These are phyloP conservation scores for Scaeva pyrastri DNA, from an alignment of 2,888 invertebrate genomes.

Conservation along the genomic window DNA sequence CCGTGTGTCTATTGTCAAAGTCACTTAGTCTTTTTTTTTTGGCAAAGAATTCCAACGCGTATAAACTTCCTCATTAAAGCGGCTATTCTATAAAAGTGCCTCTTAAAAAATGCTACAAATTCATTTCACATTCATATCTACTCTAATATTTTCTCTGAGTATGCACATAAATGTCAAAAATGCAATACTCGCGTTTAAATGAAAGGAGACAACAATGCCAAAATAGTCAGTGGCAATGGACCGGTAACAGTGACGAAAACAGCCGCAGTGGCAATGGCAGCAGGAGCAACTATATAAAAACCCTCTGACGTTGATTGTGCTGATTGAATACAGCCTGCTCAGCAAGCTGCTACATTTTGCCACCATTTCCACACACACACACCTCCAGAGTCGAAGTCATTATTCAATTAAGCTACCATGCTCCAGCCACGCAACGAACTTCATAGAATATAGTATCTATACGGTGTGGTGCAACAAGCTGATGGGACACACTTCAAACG, in stretches of 20 bases:
- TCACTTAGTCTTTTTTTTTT: too few relatives aligned
- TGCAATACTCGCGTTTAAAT: constrained; percentile 48
- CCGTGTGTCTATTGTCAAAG: too few relatives aligned
- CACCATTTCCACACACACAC: constrained; percentile 64
- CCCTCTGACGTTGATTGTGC: constrained; percentile 68
- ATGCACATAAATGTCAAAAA: neutral
- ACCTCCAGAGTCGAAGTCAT: constrained; percentile 52
- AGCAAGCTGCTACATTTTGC: constrained; percentile 20
- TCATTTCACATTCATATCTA: too few relatives aligned
- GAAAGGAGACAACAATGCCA: constrained; percentile 60
- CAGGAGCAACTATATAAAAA: constrained; percentile 31
- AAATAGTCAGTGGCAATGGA: neutral
- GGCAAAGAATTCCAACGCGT: too few relatives aligned
- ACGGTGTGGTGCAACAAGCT: constrained; percentile 15
- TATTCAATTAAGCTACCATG: constrained; percentile 70
- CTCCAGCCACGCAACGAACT: constrained; percentile 49
- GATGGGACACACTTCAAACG: constrained; percentile 54
- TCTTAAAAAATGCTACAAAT: constrained; percentile 34
- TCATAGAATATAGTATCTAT: neutral
- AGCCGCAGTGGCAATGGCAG: constrained; percentile 27
- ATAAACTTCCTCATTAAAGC: too few relatives aligned
- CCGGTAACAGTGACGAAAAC: neutral
- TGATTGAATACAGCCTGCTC: constrained; percentile 68
- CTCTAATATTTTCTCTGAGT: neutral
- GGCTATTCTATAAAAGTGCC: too few relatives aligned